Evolutionary conservation across 2,888 invertebrate genomes (phyloP), one percentile per base, ranked within the genome.

Genomic region (Luffia ferchaultella): DNA sequence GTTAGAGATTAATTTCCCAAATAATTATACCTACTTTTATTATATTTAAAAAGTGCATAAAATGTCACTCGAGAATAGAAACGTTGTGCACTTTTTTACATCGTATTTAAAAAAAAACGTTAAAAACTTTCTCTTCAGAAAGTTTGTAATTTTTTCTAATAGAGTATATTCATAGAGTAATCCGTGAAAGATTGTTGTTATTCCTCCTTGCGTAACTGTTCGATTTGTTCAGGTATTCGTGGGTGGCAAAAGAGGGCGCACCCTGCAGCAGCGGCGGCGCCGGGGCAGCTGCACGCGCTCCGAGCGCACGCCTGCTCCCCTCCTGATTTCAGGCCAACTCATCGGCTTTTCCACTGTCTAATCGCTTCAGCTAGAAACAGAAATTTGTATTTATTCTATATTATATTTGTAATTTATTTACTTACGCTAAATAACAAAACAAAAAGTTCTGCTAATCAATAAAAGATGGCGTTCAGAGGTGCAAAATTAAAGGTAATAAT

Each of bases 361-460:
- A 62, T 54, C 83, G 70, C 65, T 79, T 85, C 65, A 85, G 65
- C 83, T 84, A 68, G 3, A 12, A 3, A n/a, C n/a, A n/a, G n/a
- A n/a, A n/a, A n/a, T n/a, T n/a, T n/a, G n/a, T n/a, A n/a, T n/a
- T n/a, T n/a, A n/a, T n/a, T n/a, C n/a, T n/a, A n/a, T n/a, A n/a
- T n/a, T n/a, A n/a, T n/a, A n/a, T n/a, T n/a, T n/a, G n/a, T n/a
- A n/a, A n/a, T n/a, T n/a, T n/a, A n/a, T n/a, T n/a, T n/a, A n/a
- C n/a, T n/a, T n/a, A n/a, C n/a, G n/a, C n/a, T n/a, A n/a, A n/a
- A n/a, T n/a, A n/a, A n/a, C n/a, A n/a, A n/a, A n/a, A n/a, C n/a
- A n/a, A n/a, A n/a, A n/a, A n/a, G 3, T 30, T 30, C 12, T 30
- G 30, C 30, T 30, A 30, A 7, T 30, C 30, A 30, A 30, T 30